These are phyloP conservation scores for Regulus satrapa DNA, from an alignment of 2,113 vertebrate species.

Conservation along the genomic window DNA sequence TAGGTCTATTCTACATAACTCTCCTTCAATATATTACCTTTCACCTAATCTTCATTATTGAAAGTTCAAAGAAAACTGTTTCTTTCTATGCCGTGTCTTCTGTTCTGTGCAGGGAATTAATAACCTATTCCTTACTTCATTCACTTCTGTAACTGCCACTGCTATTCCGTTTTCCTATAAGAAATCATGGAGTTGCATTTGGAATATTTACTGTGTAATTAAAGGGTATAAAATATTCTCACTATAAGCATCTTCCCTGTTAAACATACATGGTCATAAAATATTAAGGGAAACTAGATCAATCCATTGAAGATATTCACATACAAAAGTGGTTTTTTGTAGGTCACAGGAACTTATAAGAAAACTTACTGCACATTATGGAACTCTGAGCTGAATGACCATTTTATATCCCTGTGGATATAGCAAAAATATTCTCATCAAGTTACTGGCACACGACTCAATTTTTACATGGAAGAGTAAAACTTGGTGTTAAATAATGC, in stretches of 20 bases:
- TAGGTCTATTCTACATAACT: neutral
- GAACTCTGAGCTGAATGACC: neutral
- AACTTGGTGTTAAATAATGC: slow-evolving; percentile 39
- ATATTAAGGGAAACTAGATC: slow-evolving; percentile 26
- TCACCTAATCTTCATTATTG: neutral
- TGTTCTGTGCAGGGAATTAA: neutral
- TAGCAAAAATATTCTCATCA: neutral
- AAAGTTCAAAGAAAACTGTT: neutral
- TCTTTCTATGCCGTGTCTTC: neutral
- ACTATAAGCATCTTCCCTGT: neutral
- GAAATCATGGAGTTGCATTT: neutral
- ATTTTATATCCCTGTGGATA: neutral
- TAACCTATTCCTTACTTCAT: neutral
- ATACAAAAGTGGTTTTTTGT: neutral
- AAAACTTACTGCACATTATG: neutral
- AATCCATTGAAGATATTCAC: neutral
- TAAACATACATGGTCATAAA: slow-evolving; percentile 15
- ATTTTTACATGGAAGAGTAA: neutral
- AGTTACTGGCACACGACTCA: neutral
- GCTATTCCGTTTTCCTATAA: neutral
- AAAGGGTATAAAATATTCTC: neutral
- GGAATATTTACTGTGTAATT: slow-evolving; percentile 12
- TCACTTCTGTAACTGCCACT: neutral
- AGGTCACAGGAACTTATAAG: slow-evolving; percentile 29
- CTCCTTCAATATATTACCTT: neutral